A percentile compares a stretch with the other conserved stretches of the same genome.
These are phyloP conservation scores for Leptinotarsa juncta DNA, from an alignment of 2,888 invertebrate species.

Conservation along the genomic window DNA sequence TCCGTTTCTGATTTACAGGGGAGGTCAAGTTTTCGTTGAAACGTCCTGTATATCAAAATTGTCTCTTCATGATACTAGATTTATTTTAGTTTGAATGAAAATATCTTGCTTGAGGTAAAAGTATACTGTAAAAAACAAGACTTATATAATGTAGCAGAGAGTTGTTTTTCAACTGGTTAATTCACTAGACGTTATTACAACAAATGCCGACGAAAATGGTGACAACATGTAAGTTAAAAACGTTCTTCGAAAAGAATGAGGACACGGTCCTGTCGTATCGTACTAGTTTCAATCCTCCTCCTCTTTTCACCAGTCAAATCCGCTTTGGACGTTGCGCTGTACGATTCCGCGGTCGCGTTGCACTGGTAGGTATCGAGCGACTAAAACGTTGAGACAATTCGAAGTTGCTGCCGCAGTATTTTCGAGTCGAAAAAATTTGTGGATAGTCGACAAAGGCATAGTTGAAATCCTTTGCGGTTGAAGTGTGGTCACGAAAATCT, in stretches of 20 bases:
- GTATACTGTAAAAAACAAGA: too few species aligned
- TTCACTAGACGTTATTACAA: too few species aligned
- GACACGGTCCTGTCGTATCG: conserved; percentile 24
- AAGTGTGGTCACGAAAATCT: background rate
- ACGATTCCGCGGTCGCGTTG: conserved; percentile 29
- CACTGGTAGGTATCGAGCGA: conserved; percentile 32
- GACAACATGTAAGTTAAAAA: too few species aligned
- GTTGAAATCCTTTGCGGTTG: background rate
- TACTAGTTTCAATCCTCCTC: conserved; percentile 13
- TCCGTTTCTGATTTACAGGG: too few species aligned
- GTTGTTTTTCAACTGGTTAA: too few species aligned
- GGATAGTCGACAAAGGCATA: background rate
- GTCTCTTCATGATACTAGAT: too few species aligned
- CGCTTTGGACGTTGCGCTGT: conserved; percentile 28
- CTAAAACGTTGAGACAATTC: conserved; percentile 17
- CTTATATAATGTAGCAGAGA: too few species aligned
- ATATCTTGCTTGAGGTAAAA: too few species aligned
- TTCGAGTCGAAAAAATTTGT: background rate
- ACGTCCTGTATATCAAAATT: too few species aligned
- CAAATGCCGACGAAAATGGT: too few species aligned
- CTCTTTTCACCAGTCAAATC: conserved; percentile 22
- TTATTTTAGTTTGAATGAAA: too few species aligned
- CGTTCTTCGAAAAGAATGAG: background rate
- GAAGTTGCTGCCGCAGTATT: conserved; percentile 31
- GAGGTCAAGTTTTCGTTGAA: too few species aligned